phyloP scores from a whole-genome alignment of 2,113 vertebrate species.

The Alces alces region DNA sequence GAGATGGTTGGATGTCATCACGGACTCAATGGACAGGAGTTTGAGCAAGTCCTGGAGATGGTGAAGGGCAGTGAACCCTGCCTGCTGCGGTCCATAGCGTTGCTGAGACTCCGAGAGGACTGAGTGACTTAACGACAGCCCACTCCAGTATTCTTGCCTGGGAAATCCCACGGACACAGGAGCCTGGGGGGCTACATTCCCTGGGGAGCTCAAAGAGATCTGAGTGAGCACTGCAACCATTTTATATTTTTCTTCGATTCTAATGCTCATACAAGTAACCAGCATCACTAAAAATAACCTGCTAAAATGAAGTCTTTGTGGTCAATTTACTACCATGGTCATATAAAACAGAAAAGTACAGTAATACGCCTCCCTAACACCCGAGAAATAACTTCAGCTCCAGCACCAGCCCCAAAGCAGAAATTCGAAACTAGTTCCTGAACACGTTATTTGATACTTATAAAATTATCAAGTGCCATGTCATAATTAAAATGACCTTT shows the following conservation, averaged over 20 bases:
- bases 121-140: accelerated
- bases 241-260: no score
- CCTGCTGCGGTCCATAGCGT: no score
- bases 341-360: background rate
- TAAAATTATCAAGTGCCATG: background rate
- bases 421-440: background rate
- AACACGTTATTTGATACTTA: background rate
- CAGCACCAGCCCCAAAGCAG: background rate
- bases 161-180: no score
- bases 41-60: no score
- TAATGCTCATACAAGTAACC: background rate
- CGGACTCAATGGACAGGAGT: no score
- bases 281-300: background rate
- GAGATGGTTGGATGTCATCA: no score
- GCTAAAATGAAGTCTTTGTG: background rate
- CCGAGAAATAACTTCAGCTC: background rate
- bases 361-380: background rate
- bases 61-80: no score
- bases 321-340: background rate
- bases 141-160: no score
- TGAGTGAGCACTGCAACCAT: no score
- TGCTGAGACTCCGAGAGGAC: no score
- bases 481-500: background rate
- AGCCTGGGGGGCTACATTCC: no score
- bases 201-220: no score